Evolutionary conservation across 2,113 vertebrate genomes (phyloP).

Genomic region (Microcebus murinus): DNA sequence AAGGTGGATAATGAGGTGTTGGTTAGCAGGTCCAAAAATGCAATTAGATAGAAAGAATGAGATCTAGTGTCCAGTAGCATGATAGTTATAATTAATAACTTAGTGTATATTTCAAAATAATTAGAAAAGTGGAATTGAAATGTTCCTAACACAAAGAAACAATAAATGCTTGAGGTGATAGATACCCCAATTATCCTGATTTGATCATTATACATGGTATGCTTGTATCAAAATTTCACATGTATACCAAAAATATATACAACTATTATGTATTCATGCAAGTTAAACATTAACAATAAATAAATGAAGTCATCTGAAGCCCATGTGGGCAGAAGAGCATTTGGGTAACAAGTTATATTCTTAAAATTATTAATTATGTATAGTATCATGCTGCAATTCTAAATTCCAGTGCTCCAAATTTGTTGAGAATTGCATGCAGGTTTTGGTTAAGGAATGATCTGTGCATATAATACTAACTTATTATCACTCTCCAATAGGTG

Average conservation of each 20-base stretch:
- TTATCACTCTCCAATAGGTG: background rate
- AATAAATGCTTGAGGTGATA: background rate
- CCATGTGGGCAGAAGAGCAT: background rate
- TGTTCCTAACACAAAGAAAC: background rate
- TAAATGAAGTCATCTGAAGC: background rate
- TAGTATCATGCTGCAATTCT: background rate
- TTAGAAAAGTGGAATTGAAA: background rate
- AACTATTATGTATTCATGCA: no score
- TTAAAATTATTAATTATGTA: background rate
- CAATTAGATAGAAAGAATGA: background rate
- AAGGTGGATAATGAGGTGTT: background rate
- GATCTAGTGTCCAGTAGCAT: background rate
- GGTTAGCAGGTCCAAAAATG: background rate
- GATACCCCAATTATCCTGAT: background rate
- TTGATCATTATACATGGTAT: no score
- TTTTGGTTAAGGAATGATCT: background rate
- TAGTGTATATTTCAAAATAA: background rate
- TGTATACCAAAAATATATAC: no score
- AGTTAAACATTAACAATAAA: no score
- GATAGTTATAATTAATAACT: background rate
- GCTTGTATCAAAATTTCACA: no score
- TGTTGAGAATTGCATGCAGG: background rate
- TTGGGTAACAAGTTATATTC: background rate
- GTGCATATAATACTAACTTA: background rate
- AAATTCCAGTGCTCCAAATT: background rate